phyloP scores from a whole-genome alignment of 2,888 invertebrate genomes.

The Oxyscelio sp. region DNA sequence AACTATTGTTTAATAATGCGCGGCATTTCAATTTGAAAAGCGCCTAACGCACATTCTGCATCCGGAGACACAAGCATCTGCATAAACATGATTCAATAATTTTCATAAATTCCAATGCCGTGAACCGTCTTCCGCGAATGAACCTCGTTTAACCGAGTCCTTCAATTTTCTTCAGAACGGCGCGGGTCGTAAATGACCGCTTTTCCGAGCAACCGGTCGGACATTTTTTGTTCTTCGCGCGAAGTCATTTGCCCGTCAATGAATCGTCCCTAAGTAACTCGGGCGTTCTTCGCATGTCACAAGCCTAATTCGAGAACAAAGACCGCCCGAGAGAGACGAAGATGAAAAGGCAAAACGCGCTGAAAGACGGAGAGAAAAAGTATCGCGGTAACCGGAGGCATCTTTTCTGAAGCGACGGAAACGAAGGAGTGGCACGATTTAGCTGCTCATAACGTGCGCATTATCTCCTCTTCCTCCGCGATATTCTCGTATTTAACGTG shows the following conservation, averaged over 20 bases:
- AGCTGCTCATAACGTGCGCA: conserved; percentile 71
- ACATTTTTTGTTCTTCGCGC: background rate
- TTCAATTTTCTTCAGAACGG: background rate
- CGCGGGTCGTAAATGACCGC: background rate
- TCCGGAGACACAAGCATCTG: no score
- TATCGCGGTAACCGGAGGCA: conserved; percentile 15
- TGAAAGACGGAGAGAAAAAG: background rate
- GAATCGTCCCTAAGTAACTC: conserved; percentile 1
- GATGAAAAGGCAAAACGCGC: conserved; percentile 1
- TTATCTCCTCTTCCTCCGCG: conserved; percentile 35
- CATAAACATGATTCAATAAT: background rate
- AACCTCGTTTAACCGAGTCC: background rate
- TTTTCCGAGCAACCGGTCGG: background rate
- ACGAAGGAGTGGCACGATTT: conserved; percentile 75
- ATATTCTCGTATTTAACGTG: conserved; percentile 46
- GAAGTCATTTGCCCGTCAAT: conserved; percentile 17
- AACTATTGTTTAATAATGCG: no score
- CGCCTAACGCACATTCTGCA: no score
- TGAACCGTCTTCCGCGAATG: background rate
- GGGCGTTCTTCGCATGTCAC: conserved; percentile 6
- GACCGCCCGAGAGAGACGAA: no score
- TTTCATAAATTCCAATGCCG: background rate
- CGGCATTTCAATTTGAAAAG: no score
- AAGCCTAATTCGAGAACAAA: conserved; percentile 39
- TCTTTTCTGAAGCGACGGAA: conserved; percentile 58